Evolutionary conservation across 2,113 vertebrate species (phyloP).

Genomic region (Grantiella picta): DNA sequence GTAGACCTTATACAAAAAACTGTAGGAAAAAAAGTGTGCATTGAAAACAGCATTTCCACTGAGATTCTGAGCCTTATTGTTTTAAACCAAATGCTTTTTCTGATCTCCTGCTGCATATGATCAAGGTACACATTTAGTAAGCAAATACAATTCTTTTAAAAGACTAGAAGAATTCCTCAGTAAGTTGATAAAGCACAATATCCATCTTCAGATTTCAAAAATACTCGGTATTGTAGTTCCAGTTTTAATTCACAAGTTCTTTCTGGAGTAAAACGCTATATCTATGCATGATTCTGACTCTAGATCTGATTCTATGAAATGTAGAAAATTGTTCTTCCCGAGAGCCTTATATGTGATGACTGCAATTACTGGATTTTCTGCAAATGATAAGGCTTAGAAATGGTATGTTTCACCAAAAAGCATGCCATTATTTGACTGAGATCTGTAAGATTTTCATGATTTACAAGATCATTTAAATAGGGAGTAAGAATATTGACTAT

Average conservation of each 20-base stretch:
- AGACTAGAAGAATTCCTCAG: background rate
- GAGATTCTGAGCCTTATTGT: background rate
- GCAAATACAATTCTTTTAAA: background rate
- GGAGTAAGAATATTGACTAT: background rate
- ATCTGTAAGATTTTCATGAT: background rate
- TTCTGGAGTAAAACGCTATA: background rate
- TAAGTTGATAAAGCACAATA: background rate
- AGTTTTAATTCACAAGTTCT: background rate
- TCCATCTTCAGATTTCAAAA: background rate
- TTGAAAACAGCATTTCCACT: background rate
- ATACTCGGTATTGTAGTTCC: background rate
- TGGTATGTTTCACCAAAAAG: background rate
- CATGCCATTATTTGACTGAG: background rate
- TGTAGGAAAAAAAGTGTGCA: background rate
- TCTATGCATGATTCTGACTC: background rate
- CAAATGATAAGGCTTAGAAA: background rate
- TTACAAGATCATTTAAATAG: background rate
- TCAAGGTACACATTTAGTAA: background rate
- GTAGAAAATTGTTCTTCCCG: background rate
- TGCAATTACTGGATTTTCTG: background rate
- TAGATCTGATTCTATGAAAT: background rate
- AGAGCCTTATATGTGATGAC: background rate
- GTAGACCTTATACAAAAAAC: background rate
- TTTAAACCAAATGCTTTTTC: background rate
- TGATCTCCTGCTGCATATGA: background rate